Evolutionary conservation across 2,113 vertebrate species (phyloP).

Genomic region (Menidia beryllina): DNA sequence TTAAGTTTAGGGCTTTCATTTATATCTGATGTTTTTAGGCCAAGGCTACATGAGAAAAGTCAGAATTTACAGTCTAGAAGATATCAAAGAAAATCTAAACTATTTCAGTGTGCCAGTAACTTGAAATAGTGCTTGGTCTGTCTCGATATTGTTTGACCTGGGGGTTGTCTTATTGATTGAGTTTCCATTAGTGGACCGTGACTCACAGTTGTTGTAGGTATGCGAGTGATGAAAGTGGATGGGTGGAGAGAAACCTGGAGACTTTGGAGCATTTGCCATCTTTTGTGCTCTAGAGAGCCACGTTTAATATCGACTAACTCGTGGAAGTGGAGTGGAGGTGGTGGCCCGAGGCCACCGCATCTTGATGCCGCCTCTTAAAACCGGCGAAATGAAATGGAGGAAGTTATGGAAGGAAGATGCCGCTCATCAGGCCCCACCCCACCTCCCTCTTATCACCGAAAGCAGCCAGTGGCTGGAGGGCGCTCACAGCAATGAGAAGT

Average conservation of each 20-base stretch:
- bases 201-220: conserved; percentile 35
- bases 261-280: conserved; percentile 35
- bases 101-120: conserved; percentile 1
- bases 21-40: neutral
- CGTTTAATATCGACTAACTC: conserved; percentile 52
- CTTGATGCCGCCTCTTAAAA: conserved; percentile 71
- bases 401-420: conserved; percentile 69
- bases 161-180: conserved; percentile 47
- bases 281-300: conserved; percentile 18
- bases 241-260: conserved; percentile 31
- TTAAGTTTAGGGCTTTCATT: too few species aligned
- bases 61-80: neutral
- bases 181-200: conserved; percentile 44
- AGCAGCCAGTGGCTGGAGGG: conserved; percentile 72
- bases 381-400: conserved; percentile 69
- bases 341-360: conserved; percentile 66
- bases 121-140: neutral
- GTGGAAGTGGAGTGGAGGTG: conserved; percentile 49
- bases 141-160: conserved; percentile 43
- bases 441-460: conserved; percentile 73
- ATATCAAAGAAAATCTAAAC: neutral
- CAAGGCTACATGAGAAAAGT: neutral
- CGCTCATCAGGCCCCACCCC: conserved; percentile 50
- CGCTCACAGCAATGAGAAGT: conserved; percentile 56
- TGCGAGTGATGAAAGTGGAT: conserved; percentile 24